Evolutionary conservation across 2,888 invertebrate genomes (phyloP), one percentile per base, ranked within the genome.

Genomic region (Pammene fasciana): DNA sequence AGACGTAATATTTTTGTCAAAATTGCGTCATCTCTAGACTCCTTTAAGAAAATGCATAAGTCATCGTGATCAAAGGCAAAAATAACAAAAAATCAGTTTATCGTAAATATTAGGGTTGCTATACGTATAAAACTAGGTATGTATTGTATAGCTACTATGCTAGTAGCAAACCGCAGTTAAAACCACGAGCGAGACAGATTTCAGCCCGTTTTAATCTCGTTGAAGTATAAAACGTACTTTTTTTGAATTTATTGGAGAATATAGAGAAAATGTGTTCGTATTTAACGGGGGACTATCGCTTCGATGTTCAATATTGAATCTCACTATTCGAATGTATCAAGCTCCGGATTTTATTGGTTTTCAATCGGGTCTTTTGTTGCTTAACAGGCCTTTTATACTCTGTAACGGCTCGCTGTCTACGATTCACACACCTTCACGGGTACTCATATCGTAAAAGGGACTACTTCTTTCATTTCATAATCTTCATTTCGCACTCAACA

Each of bases 331-430:
- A 38, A 55, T 55, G 61, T 61, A 62, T 67, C 55, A 62, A 48
- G 34, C 62, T 41, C 41, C 56, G 62, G 45, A 50, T 68, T 62
- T 56, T 62, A 68, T 68, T 68, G 68, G 41, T 62, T 68, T 68
- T 62, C 56, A 62, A 62, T 62, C 48, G 16, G 62, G 16, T 48
- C 62, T 41, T 43, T 54, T 55, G 56, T 43, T 38, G 36, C 45
- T 41, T 43, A 64, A 43, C 16, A 48, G 41, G 50, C 62, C 50
- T 52, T 62, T 62, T 52, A 61, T 61, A 61, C 14, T 38, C 34
- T 36, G 9, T 41, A 18, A 13, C 26, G 16, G n/a, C 41, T 38
- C 48, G n/a, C 4, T 41, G 5, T 50, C n/a, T 41, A 38, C 48
- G 61, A 13, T 11, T 36, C 62, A n/a, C 48, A 41, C 18, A 38